Evolutionary conservation across 2,888 invertebrate species (phyloP), one percentile per base, ranked within the genome.

Genomic region (Sphecodes monilicornis): DNA sequence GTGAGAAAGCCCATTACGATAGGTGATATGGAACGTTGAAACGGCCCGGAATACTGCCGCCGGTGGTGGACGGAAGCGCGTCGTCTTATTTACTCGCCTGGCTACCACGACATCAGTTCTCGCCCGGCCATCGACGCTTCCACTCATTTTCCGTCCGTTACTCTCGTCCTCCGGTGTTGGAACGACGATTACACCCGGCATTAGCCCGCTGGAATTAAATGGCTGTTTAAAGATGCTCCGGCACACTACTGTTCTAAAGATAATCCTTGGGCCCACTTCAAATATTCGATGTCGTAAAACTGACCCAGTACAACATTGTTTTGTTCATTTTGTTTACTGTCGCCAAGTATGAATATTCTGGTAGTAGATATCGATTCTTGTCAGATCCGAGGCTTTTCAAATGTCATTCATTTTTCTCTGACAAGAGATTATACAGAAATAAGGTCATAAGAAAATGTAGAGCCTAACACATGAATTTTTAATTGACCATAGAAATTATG

Each of bases 1-100:
- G 82, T 81, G 86, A 87, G 80, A 86, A 86, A 82, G 75, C 69
- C 81, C 72, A 86, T 86, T 85, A 78, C 75, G 86, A 76, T 82
- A 87, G 86, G 81, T 77, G 86, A 86, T 86, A 87, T 39, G 80
- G 84, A 75, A 83, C 81, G 74, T 39, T 76, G 80, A 84, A 84
- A 86, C 80, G 71, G 72, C 39, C 78, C 73, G 82, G 85, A 78
- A 80, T 85, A 85, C 82, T 69, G 87, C 80, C 66, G 66, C 75
- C 70, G 71, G 50, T 54, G 79, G 57, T 78, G 73, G 85, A 86
- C 82, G 82, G 84, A 85, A 86, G 85, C 85, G 81, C 79, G 77
- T 75, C 77, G 46, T 36, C 71, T 82, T 84, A 78, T 87, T 76
- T 83, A 82, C 81, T 66, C 80, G 64, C 54, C 76, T 29, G 82